A percentile compares a stretch with the other conserved stretches of the same genome.
Evolutionary conservation across 2,797 vertebrate genomes (phyloP).

Genomic region (Falco columbarius): DNA sequence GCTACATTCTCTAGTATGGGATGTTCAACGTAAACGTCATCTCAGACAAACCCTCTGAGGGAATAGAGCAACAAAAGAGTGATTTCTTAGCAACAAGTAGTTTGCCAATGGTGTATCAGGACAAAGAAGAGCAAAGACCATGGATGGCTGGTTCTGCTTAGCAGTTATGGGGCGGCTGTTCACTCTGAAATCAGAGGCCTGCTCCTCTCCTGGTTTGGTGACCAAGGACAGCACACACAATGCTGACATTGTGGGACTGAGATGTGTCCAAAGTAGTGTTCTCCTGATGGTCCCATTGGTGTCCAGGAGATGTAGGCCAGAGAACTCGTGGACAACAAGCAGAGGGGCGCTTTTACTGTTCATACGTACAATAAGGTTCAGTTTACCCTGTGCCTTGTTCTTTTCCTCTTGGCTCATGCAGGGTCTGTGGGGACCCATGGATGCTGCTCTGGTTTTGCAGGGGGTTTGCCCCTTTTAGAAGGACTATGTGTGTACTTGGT

Average conservation of each 20-base stretch:
- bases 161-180: neutral
- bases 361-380: neutral
- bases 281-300: neutral
- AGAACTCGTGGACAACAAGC: neutral
- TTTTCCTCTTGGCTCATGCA: neutral
- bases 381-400: neutral
- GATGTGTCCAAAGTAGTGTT: neutral
- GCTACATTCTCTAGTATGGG: neutral
- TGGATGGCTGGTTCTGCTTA: neutral
- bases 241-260: neutral
- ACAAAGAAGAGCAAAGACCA: neutral
- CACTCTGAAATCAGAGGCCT: neutral
- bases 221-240: accelerated
- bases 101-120: neutral
- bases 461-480: neutral
- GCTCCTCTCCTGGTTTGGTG: neutral
- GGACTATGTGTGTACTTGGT: neutral
- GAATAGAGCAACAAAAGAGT: neutral
- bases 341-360: neutral
- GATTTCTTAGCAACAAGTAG: neutral
- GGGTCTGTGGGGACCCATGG: neutral
- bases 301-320: neutral
- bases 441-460: neutral
- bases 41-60: neutral
- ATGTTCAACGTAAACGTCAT: neutral